Base-by-base conservation (phyloP, 2,888 invertebrate species). In the Trichacis sp. region DNA sequence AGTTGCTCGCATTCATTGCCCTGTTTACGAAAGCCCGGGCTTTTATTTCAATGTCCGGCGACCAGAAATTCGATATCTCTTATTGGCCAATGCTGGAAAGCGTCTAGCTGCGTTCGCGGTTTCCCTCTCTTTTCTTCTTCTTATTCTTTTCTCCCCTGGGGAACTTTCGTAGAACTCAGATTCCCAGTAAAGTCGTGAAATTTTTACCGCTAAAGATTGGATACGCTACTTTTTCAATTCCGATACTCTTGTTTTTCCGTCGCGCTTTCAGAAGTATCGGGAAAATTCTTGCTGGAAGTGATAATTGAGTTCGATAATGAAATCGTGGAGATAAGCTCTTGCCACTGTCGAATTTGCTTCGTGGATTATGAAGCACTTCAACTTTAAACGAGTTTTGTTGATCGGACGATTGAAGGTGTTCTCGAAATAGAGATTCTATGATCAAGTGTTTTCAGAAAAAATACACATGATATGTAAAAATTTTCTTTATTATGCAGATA, bases 61-160 rank as follows among this genome's bases (percentile, higher is more conserved):
- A 60, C 59, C 61, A 61, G 58, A 61, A 66, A 66, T 61, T 43
- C 54, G 61, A 66, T 66, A 61, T 52, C 65, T 66, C 59, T 57
- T 62, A 55, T 55, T 54, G 60, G 51, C 42, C 54, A 49, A 53
- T 33, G 24, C 40, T 40, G 51, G 55, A 61, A 55, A 54, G 36
- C 40, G 38, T 45, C 12, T 52, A 18, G 53, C 50, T 60, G 33
- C 56, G 24, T 24, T 24, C 24, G 24, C 3, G 24, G 24, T 24
- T 24, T 24, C 8, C 4, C 24, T 24, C 8, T 24, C 24, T 8
- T 24, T 24, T n/a, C n/a, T n/a, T n/a, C n/a, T n/a, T n/a, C n/a
- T n/a, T n/a, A n/a, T n/a, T 55, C 46, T 60, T 56, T 54, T 56
- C 18, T 42, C 48, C 50, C n/a, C 40, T 40, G 6, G 12, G 24